A percentile compares a stretch with the other conserved stretches of the same genome.
Evolutionary conservation across 2,113 vertebrate genomes (phyloP).

Genomic region (Tichodroma muraria): DNA sequence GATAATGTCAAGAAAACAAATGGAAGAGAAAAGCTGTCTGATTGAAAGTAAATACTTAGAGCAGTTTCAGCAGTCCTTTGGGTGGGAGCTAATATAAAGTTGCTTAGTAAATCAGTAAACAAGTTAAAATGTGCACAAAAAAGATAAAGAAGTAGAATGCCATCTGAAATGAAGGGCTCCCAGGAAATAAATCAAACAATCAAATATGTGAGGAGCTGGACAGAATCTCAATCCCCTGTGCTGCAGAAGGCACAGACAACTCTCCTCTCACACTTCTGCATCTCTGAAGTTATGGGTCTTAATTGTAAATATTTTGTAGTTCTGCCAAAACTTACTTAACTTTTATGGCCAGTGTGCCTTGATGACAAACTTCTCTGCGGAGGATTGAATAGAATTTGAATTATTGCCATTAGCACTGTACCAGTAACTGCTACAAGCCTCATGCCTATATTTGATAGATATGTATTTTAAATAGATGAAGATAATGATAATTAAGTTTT

Average conservation of each 20-base stretch:
- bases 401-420: not conserved
- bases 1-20: constrained; percentile 70
- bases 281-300: constrained; percentile 1
- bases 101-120: constrained; percentile 68
- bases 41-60: constrained; percentile 67
- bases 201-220: constrained; percentile 19
- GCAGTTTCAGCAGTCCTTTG: constrained; percentile 53
- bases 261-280: not conserved
- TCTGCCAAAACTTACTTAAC: constrained; percentile 7
- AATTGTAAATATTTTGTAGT: constrained; percentile 2
- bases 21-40: constrained; percentile 58
- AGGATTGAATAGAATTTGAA: not conserved
- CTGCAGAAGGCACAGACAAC: not conserved
- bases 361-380: not conserved
- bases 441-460: not conserved
- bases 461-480: not conserved
- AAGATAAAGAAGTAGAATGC: constrained; percentile 62
- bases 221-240: constrained; percentile 24
- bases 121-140: constrained; percentile 65
- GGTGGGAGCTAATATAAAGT: constrained; percentile 62
- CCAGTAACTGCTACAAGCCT: not conserved
- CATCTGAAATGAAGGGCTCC: constrained; percentile 33
- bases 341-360: not conserved
- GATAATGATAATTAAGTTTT: not conserved
- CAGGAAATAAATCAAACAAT: constrained; percentile 49